Conservation (phyloP, 2,888 invertebrate genomes). For the Macrophya annulata region DNA sequence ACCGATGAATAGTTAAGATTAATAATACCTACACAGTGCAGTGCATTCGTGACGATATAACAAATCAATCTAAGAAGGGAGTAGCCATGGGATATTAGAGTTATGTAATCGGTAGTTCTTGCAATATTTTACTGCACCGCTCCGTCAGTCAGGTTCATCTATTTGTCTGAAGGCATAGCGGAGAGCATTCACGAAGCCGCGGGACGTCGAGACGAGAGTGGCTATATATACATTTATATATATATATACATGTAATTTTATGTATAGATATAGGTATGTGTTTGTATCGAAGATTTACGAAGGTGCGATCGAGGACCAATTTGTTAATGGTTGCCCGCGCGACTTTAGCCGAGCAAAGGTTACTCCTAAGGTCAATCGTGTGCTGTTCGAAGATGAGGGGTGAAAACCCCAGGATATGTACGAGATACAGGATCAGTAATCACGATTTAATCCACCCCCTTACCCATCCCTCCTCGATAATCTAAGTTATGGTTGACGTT, state of each 20-base stretch:
- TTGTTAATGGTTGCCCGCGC: slow-evolving; percentile 53
- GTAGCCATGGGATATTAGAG: slow-evolving; percentile 24
- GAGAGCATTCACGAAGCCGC: slow-evolving; percentile 34
- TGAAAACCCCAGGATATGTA: slow-evolving; percentile 46
- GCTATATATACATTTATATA: not conserved
- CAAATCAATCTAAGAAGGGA: slow-evolving; percentile 28
- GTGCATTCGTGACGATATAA: not conserved
- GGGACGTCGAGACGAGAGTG: slow-evolving; percentile 24
- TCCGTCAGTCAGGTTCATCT: slow-evolving; percentile 8
- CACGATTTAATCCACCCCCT: slow-evolving; percentile 47
- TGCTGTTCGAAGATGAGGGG: slow-evolving; percentile 45
- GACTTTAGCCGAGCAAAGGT: slow-evolving; percentile 40
- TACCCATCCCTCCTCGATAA: slow-evolving; percentile 21
- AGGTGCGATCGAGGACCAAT: slow-evolving; percentile 50
- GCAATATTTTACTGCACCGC: slow-evolving; percentile 23
- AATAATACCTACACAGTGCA: not conserved
- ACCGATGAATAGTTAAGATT: not conserved
- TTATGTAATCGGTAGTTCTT: slow-evolving; percentile 42
- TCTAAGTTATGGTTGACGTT: slow-evolving; percentile 40
- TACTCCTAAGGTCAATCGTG: slow-evolving; percentile 38
- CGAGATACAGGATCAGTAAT: slow-evolving; percentile 49
- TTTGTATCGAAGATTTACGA: slow-evolving; percentile 41
- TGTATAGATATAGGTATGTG: not conserved
- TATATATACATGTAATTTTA: not conserved
- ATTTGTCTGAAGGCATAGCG: slow-evolving; percentile 31